Conservation (phyloP, 2,113 vertebrate species). For the Petrocephalus zakoni region DNA sequence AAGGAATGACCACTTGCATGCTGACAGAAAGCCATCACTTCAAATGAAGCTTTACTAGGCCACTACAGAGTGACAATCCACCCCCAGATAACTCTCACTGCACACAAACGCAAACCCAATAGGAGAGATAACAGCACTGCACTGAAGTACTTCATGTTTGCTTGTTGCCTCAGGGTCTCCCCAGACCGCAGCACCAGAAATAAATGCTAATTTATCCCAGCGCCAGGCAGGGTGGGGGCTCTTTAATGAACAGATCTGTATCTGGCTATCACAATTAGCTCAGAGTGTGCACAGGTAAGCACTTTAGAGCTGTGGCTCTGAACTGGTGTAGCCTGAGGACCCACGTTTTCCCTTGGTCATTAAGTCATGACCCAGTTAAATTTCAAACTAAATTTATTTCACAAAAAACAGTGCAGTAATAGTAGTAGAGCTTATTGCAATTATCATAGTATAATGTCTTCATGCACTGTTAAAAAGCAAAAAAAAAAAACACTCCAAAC, state of each 20-base stretch:
- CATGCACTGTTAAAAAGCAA: not conserved
- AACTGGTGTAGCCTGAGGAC: not conserved
- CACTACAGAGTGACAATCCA: not conserved
- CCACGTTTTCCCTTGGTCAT: not conserved
- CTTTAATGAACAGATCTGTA: not conserved
- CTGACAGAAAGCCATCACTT: not conserved
- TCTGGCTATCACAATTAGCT: not conserved
- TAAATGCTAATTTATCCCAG: not conserved
- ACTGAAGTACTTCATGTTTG: not conserved
- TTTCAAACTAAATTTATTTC: not conserved
- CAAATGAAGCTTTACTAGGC: not conserved
- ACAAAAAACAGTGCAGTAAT: not conserved
- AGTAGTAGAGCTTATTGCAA: not conserved
- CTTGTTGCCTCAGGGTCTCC: not conserved
- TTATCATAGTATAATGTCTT: not conserved
- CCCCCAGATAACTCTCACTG: not conserved
- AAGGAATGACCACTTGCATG: not conserved
- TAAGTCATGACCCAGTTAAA: not conserved
- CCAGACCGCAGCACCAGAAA: not conserved
- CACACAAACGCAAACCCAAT: not conserved
- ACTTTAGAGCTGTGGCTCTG: not conserved
- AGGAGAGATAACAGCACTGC: not conserved
- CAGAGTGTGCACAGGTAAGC: not conserved
- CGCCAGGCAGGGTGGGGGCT: not conserved
- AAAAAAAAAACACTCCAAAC: not conserved